phyloP scores from a whole-genome alignment of 1,140 invertebrate species.

The Caenorhabditis briggsae region DNA sequence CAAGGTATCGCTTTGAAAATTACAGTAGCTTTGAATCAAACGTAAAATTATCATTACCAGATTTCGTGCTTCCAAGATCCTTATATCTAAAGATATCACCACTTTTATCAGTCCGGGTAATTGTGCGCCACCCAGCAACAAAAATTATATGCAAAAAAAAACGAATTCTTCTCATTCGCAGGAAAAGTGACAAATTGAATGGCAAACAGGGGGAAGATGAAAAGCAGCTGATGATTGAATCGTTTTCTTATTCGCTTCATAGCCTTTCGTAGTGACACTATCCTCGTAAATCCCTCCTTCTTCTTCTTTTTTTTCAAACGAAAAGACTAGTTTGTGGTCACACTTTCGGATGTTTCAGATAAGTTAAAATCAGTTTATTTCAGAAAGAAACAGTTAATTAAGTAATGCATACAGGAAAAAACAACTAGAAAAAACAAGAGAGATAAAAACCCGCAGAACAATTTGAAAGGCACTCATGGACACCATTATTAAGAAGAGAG shows the following conservation, averaged over 20 bases:
- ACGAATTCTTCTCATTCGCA: background rate
- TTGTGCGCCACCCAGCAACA: too few relatives aligned
- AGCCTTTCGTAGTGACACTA: background rate
- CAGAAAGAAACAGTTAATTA: background rate
- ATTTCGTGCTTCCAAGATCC: too few relatives aligned
- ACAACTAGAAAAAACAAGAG: background rate
- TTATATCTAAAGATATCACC: too few relatives aligned
- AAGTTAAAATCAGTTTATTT: background rate
- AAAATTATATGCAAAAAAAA: too few relatives aligned
- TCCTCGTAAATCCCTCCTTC: slow-evolving; percentile 38
- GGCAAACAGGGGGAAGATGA: background rate
- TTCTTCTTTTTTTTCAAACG: background rate
- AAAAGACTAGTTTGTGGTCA: slow-evolving; percentile 55
- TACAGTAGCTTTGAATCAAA: background rate
- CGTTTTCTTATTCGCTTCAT: slow-evolving; percentile 9
- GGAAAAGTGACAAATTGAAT: slow-evolving; percentile 39
- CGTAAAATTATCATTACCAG: too few relatives aligned
- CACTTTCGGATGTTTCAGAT: slow-evolving; percentile 6
- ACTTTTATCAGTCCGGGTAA: too few relatives aligned
- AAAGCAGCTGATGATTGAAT: slow-evolving; percentile 37
- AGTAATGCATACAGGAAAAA: background rate
- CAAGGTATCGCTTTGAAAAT: background rate
- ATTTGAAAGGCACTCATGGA: slow-evolving; percentile 41
- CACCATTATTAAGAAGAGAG: slow-evolving; percentile 1
- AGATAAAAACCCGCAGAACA: background rate